Percentiles rank a stretch among this genome's conserved stretches.
Evolutionary conservation across 2,797 vertebrate species (phyloP).

Genomic region (Sandelia bainsii): DNA sequence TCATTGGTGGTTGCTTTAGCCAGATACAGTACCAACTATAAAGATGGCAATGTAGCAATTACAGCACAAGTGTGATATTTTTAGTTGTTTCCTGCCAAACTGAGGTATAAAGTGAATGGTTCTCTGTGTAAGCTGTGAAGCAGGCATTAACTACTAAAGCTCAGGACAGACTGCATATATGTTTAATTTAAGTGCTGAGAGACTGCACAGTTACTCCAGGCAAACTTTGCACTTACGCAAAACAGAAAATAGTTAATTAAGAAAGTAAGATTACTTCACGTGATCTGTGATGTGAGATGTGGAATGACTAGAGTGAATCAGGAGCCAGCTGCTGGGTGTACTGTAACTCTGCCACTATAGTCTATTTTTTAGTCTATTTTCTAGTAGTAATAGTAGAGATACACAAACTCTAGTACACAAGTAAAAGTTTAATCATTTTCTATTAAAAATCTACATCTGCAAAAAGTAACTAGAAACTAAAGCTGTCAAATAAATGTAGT

Average conservation of each 20-base stretch:
- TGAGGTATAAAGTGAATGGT: conserved; percentile 77
- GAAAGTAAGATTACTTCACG: neutral
- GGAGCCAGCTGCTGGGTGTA: too few species aligned
- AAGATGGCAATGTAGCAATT: conserved; percentile 83
- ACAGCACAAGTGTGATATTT: conserved; percentile 86
- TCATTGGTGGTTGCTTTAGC: conserved; percentile 81
- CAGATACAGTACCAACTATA: conserved; percentile 83
- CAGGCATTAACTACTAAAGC: conserved; percentile 63
- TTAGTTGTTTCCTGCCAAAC: conserved; percentile 85
- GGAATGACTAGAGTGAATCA: neutral
- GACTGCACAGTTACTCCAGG: conserved; percentile 43
- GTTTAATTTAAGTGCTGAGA: conserved; percentile 41
- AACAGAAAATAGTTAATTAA: conserved; percentile 7
- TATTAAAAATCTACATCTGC: too few species aligned
- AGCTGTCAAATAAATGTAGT: too few species aligned
- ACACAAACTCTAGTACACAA: too few species aligned
- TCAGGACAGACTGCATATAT: conserved; percentile 47
- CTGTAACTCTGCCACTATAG: neutral
- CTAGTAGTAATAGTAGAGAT: too few species aligned
- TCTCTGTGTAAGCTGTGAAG: conserved; percentile 71
- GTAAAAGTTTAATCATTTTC: too few species aligned
- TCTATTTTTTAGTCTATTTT: too few species aligned
- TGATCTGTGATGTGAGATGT: neutral
- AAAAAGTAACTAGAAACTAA: too few species aligned
- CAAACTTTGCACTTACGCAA: conserved; percentile 39